phyloP scores from a whole-genome alignment of 30 jellyfish, hydroid and myxozoan species.

The Aurelia sp. region DNA sequence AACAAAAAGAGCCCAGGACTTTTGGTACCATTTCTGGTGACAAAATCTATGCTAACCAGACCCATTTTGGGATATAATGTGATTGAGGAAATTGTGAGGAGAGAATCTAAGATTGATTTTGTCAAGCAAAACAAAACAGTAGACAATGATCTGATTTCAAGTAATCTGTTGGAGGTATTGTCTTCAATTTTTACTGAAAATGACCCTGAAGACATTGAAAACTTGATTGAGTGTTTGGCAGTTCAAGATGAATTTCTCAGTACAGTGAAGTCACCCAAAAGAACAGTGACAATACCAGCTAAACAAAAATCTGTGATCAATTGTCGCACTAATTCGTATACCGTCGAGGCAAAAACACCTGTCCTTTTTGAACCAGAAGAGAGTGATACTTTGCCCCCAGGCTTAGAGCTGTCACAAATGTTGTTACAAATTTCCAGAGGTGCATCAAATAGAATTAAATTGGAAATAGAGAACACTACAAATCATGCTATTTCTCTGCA shows the following conservation, averaged over 20 bases:
- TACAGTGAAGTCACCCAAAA: constrained; percentile 28
- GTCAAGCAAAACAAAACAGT: neutral
- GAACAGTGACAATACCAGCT: constrained; percentile 10
- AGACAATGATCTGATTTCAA: neutral
- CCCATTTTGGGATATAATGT: constrained; percentile 41
- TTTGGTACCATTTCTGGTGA: constrained; percentile 36
- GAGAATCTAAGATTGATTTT: too few species aligned
- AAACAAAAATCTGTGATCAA: constrained; percentile 8
- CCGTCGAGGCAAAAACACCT: constrained; percentile 46
- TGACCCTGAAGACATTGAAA: constrained; percentile 1
- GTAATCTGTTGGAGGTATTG: constrained; percentile 5
- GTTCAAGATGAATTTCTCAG: constrained; percentile 31
- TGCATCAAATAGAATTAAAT: constrained; percentile 45
- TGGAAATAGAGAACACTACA: constrained; percentile 49
- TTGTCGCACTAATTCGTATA: constrained; percentile 25
- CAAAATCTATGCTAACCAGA: neutral
- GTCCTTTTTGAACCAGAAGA: constrained; percentile 58
- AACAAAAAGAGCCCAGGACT: neutral
- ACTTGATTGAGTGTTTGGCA: constrained; percentile 16
- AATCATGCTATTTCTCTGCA: constrained; percentile 31
- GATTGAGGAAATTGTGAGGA: constrained; percentile 12
- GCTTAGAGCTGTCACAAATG: constrained; percentile 50
- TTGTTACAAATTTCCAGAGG: constrained; percentile 41
- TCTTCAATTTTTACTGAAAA: constrained; percentile 6
- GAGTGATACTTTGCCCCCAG: constrained; percentile 52